Evolutionary conservation across 2,797 vertebrate genomes (phyloP).

Genomic region (Gobio occitaniae): DNA sequence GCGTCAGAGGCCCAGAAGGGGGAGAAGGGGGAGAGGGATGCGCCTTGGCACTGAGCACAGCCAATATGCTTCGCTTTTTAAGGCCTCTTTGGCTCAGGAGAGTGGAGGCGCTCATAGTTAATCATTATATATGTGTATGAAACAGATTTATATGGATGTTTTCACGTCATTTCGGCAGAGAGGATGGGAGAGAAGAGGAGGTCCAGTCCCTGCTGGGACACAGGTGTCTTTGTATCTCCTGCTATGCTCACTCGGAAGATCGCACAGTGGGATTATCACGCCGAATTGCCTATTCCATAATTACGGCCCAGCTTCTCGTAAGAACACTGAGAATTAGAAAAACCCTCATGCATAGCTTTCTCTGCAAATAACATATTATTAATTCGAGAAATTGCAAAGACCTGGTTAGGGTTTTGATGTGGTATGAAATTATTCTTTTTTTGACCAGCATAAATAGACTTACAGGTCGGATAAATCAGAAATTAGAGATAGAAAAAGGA

Average conservation of each 20-base stretch:
- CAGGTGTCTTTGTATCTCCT: slow-evolving; percentile 66
- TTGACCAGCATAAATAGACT: slow-evolving; percentile 10
- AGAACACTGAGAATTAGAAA: slow-evolving; percentile 44
- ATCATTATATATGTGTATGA: slow-evolving; percentile 48
- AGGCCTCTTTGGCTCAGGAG: slow-evolving; percentile 39
- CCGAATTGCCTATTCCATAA: slow-evolving; percentile 55
- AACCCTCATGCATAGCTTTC: slow-evolving; percentile 31
- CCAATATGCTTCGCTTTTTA: slow-evolving; percentile 80
- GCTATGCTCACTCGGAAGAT: slow-evolving; percentile 50
- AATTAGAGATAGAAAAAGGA: slow-evolving; percentile 9
- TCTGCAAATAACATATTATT: slow-evolving; percentile 50
- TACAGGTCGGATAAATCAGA: slow-evolving; percentile 12
- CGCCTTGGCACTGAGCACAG: slow-evolving; percentile 81
- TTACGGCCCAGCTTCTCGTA: slow-evolving; percentile 49
- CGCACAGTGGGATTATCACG: slow-evolving; percentile 51
- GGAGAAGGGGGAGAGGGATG: slow-evolving; percentile 68
- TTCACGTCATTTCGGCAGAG: slow-evolving; percentile 9
- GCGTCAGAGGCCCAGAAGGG: slow-evolving; percentile 48
- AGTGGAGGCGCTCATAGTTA: slow-evolving; percentile 49
- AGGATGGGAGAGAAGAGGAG: slow-evolving; percentile 1
- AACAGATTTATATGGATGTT: slow-evolving; percentile 42
- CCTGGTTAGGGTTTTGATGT: slow-evolving; percentile 18
- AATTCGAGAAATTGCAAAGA: slow-evolving; percentile 33
- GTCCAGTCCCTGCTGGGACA: slow-evolving; percentile 59
- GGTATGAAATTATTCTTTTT: slow-evolving; percentile 39